Evolutionary conservation across 2,113 vertebrate species (phyloP).

Genomic region (Antechinus stuartii): DNA sequence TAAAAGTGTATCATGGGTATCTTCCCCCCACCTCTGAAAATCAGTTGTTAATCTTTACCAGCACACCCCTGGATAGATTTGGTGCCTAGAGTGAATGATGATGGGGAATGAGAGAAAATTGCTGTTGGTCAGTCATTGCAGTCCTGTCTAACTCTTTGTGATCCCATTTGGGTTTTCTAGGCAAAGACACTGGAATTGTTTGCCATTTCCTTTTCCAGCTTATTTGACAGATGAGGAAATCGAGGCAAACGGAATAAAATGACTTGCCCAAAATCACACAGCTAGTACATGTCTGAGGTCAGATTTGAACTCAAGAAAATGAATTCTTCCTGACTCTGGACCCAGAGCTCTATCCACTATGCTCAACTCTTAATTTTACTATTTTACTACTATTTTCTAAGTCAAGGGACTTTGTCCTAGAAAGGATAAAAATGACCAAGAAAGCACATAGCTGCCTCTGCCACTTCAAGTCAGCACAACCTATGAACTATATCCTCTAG

Average conservation of each 20-base stretch:
- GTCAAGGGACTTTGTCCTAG: neutral
- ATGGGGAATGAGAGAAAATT: neutral
- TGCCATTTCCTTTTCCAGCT: neutral
- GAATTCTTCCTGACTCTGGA: neutral
- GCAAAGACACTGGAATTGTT: neutral
- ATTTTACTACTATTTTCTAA: neutral
- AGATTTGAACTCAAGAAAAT: neutral
- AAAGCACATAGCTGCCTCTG: neutral
- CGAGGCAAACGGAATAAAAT: neutral
- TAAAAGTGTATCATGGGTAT: neutral
- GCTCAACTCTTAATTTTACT: neutral
- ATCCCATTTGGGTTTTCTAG: neutral
- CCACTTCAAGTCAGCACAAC: neutral
- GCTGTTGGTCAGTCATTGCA: neutral
- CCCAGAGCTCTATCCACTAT: neutral
- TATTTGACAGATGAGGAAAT: neutral
- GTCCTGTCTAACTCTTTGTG: too few relatives aligned
- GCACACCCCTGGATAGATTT: neutral
- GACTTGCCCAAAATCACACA: neutral
- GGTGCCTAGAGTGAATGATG: neutral
- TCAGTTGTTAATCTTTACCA: neutral
- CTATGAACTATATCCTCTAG: neutral
- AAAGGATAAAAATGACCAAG: neutral
- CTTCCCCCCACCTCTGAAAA: neutral
- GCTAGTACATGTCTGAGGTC: neutral